Evolutionary conservation across 2,888 invertebrate species (phyloP).

Genomic region (Melanophora roralis): DNA sequence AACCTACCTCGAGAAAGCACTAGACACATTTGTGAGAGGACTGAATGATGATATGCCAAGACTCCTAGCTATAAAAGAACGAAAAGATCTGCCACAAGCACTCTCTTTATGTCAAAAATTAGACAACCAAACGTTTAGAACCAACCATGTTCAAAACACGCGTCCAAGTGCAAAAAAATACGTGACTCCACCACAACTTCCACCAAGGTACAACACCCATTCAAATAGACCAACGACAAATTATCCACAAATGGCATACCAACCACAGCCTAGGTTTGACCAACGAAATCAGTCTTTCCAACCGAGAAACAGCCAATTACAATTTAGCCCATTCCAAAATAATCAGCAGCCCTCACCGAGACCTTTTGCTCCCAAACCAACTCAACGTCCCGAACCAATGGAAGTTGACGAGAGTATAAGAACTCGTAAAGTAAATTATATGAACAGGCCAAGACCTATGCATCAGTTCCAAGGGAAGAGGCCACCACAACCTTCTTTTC

Average conservation of each 20-base stretch:
- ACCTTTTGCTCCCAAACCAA: not conserved
- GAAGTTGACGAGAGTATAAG: not conserved
- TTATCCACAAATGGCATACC: not conserved
- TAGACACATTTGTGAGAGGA: too few relatives aligned
- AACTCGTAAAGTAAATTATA: not conserved
- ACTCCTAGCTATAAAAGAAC: not conserved
- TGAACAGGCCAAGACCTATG: not conserved
- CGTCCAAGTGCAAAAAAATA: not conserved
- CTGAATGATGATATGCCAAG: not conserved
- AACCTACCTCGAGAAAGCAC: too few relatives aligned
- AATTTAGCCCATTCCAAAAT: not conserved
- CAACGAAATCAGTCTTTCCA: not conserved
- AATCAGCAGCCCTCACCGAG: not conserved
- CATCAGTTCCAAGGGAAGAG: not conserved
- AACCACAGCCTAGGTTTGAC: not conserved
- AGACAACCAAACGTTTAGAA: not conserved
- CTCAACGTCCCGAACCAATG: conserved; percentile 3
- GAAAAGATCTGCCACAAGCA: not conserved
- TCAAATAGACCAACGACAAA: not conserved
- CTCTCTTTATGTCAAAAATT: not conserved
- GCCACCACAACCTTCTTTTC: not conserved
- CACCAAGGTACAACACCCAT: not conserved
- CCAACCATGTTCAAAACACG: not conserved
- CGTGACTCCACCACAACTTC: not conserved
- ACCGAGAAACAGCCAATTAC: not conserved